phyloP scores from a whole-genome alignment of 1,140 invertebrate species.

The Frieseomelitta varia region DNA sequence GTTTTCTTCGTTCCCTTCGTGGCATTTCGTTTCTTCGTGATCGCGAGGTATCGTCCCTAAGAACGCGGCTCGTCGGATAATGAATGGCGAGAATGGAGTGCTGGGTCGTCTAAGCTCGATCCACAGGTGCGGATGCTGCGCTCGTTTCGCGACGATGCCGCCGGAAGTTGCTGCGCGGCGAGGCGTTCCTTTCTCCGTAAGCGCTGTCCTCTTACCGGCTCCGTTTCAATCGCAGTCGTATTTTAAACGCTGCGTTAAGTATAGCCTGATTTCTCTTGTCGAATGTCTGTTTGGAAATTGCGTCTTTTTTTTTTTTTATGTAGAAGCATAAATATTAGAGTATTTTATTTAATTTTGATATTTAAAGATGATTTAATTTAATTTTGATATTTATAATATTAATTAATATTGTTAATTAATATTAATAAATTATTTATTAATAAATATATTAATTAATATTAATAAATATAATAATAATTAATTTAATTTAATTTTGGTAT shows the following conservation, averaged over 20 bases:
- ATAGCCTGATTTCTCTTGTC: not conserved
- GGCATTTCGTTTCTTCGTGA: slow-evolving; percentile 24
- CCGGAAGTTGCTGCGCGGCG: slow-evolving; percentile 45
- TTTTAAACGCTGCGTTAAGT: too few species aligned
- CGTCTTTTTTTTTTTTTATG: too few species aligned
- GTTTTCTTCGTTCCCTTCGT: slow-evolving; percentile 5
- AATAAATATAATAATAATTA: too few species aligned
- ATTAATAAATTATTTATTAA: too few species aligned
- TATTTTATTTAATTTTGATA: too few species aligned
- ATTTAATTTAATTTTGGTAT: too few species aligned
- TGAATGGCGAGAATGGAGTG: slow-evolving; percentile 59
- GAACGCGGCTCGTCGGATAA: slow-evolving; percentile 52
- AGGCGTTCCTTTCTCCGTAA: slow-evolving; percentile 32
- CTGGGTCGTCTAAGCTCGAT: slow-evolving; percentile 36
- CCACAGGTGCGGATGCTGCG: slow-evolving; percentile 46
- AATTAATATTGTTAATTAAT: too few species aligned
- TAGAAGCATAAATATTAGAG: too few species aligned
- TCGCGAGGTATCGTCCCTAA: slow-evolving; percentile 52
- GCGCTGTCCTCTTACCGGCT: not conserved
- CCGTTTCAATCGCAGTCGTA: not conserved
- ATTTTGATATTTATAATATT: too few species aligned
- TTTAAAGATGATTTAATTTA: too few species aligned
- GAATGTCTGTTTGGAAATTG: not conserved
- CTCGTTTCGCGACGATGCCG: slow-evolving; percentile 42
- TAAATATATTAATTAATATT: too few species aligned